A percentile compares a stretch with the other conserved stretches of the same genome.
These are phyloP conservation scores for Macrosiphum euphorbiae DNA, from an alignment of 2,888 invertebrate species.

Conservation along the genomic window DNA sequence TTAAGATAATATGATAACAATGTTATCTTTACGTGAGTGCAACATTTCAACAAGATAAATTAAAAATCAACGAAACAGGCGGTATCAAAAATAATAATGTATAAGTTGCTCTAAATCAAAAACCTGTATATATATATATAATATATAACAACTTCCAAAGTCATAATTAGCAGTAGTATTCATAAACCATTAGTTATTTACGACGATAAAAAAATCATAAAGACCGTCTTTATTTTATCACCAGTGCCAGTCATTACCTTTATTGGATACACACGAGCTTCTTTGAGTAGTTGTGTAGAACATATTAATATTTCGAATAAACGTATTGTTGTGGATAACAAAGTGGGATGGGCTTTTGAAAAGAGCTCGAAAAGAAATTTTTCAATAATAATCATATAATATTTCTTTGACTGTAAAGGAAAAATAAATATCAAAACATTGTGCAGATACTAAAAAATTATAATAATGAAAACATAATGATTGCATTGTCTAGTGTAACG, in stretches of 20 bases:
- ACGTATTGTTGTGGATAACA: background rate
- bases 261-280: background rate
- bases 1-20: background rate
- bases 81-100: background rate
- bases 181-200: background rate
- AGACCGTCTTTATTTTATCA: background rate
- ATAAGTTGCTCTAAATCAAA: background rate
- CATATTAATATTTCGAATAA: background rate
- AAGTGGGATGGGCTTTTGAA: background rate
- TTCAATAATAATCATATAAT: background rate
- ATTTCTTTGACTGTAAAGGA: background rate
- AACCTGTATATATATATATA: background rate
- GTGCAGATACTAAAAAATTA: background rate
- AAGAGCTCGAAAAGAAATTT: background rate
- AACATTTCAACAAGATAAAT: no score
- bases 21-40: no score
- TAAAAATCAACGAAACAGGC: background rate
- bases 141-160: background rate
- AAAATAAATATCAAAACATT: background rate
- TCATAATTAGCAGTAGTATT: constrained; percentile 17
- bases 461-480: background rate
- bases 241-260: background rate
- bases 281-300: background rate
- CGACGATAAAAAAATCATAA: constrained; percentile 20
- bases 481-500: background rate